phyloP scores from a whole-genome alignment of 1,140 invertebrate genomes.

The Camponotus vicinus region DNA sequence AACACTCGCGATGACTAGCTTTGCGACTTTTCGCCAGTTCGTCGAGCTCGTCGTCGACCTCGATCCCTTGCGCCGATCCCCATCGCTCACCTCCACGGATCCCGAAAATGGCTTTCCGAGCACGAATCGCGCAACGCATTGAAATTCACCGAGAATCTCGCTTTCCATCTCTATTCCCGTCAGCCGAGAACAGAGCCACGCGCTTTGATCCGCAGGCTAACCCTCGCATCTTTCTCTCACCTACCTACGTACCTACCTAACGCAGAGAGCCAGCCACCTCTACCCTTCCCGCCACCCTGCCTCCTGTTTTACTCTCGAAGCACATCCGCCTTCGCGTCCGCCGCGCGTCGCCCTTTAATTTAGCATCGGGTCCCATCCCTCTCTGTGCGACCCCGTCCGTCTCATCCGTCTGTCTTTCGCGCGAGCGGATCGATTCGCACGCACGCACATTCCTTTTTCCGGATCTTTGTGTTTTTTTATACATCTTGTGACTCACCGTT shows the following conservation, averaged over 20 bases:
- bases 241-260: slow-evolving; percentile 35
- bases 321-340: slow-evolving; percentile 79
- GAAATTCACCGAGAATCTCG: slow-evolving; percentile 84
- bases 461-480: slow-evolving; percentile 24
- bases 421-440: slow-evolving; percentile 49
- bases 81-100: not conserved
- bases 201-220: slow-evolving; percentile 71
- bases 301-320: slow-evolving; percentile 77
- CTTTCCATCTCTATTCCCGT: slow-evolving; percentile 85
- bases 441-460: not conserved
- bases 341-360: slow-evolving; percentile 77
- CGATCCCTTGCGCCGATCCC: slow-evolving; percentile 2
- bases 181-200: slow-evolving; percentile 70
- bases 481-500: slow-evolving; percentile 5
- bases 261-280: slow-evolving; percentile 31
- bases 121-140: slow-evolving; percentile 82
- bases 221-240: slow-evolving; percentile 39
- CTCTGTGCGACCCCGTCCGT: slow-evolving; percentile 18
- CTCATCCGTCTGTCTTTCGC: slow-evolving; percentile 29
- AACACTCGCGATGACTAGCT: not conserved
- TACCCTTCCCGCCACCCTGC: not conserved
- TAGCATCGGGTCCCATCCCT: slow-evolving; percentile 64
- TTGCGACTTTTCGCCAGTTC: not conserved
- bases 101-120: slow-evolving; percentile 80
- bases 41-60: slow-evolving; percentile 22